phyloP scores from a whole-genome alignment of 2,888 invertebrate genomes.

The Trachelus tabidus region DNA sequence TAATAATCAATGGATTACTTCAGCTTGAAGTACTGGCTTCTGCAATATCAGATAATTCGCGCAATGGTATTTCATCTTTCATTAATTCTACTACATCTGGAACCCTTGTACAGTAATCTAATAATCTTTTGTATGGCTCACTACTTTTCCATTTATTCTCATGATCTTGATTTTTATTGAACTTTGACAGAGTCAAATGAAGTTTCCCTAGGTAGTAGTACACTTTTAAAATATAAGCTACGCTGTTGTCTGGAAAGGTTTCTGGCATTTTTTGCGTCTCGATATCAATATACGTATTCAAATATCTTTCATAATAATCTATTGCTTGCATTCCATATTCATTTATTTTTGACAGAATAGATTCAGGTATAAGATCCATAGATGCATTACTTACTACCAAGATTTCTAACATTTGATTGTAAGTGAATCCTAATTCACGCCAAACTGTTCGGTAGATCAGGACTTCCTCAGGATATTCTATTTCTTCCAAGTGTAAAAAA shows the following conservation, averaged over 20 bases:
- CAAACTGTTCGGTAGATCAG: neutral
- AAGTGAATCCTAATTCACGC: constrained; percentile 5
- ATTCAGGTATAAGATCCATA: neutral
- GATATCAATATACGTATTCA: neutral
- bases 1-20: neutral
- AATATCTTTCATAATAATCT: constrained; percentile 1
- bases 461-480: neutral
- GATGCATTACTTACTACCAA: neutral
- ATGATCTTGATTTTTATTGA: neutral
- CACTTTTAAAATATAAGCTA: neutral
- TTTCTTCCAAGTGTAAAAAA: neutral
- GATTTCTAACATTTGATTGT: neutral
- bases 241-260: neutral
- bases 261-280: neutral
- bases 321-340: neutral
- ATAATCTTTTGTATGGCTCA: neutral
- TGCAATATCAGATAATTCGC: neutral
- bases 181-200: neutral
- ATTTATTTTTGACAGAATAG: neutral
- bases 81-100: neutral
- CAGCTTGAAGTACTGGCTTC: neutral
- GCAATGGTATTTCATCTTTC: neutral
- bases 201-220: neutral
- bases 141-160: neutral
- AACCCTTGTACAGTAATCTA: neutral